Conservation (phyloP, 2,113 vertebrate genomes). For the Dasypus novemcinctus region DNA sequence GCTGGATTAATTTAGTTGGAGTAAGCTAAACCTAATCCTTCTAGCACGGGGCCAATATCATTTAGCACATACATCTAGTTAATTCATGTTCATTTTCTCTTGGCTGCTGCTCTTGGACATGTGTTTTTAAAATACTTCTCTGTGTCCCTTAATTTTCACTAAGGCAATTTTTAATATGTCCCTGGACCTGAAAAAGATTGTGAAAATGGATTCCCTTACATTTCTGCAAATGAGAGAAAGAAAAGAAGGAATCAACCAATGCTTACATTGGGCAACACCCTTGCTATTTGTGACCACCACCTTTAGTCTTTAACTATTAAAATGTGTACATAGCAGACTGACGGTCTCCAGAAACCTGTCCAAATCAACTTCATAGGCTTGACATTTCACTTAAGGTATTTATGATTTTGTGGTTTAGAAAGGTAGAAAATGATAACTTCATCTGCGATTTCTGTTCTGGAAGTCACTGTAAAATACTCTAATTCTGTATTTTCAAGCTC, state of each 20-base stretch:
- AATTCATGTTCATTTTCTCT: neutral
- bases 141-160: constrained; percentile 24
- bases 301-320: neutral
- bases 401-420: constrained; percentile 34
- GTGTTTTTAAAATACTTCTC: neutral
- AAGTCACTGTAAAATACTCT: constrained; percentile 55
- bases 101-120: neutral
- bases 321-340: neutral
- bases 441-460: neutral
- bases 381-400: constrained; percentile 34
- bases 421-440: constrained; percentile 24
- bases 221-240: neutral
- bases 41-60: neutral
- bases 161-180: neutral
- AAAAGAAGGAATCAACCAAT: neutral
- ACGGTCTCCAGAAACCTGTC: neutral
- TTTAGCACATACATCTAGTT: neutral
- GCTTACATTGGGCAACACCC: neutral
- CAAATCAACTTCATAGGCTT: constrained; percentile 36
- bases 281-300: neutral
- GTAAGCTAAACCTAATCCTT: constrained; percentile 36
- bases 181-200: neutral
- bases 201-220: neutral
- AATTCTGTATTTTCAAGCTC: constrained; percentile 35
- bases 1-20: neutral